Base-by-base conservation (phyloP, 1,140 invertebrate species). In the Anastrepha ludens region DNA sequence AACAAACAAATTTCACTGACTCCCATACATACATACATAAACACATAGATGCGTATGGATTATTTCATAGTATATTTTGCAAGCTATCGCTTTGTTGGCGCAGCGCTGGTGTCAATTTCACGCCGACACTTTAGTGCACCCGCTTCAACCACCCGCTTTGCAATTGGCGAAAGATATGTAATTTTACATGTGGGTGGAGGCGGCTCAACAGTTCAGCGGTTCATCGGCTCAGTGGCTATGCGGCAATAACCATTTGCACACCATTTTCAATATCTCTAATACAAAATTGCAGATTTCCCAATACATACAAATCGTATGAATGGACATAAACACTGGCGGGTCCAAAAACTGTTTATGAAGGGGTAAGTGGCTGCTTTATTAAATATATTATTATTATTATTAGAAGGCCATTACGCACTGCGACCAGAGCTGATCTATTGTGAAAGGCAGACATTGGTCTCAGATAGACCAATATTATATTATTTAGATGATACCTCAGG, bases 231-330 rank as follows among this genome's bases (percentile, higher is more conserved):
- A 81, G 44, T 81, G 74, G 47, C 74, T 55, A n/a, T 81, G 74
- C 74, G 17, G 74, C 47, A 81, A 81, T 81, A 81, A 81, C 74
- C 74, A 47, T 81, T 81, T 81, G 74, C 74, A 81, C 74, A 81
- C 74, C 74, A 81, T 81, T 81, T 81, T 81, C 74, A 81, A 81
- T 81, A 81, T 81, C 74, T 81, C 74, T 81, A 81, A 81, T 81
- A 81, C 74, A 81, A 5, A 55, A 55, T 81, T 81, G 6, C 47
- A 13, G 74, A 81, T 81, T 55, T 81, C 47, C 74, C 74, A 55
- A 20, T 44, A 70, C 39, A 41, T 39, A 39, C n/a, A 65, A 17
- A 62, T n/a, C 60, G 29, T 70, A 5, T 47, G 65, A 7, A 74
- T 8, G 17, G 44, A 6, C n/a, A 9, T 55, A 11, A 7, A 17